A percentile compares a stretch with the other conserved stretches of the same genome.
These are phyloP conservation scores for Chascanopsetta lugubris DNA, from an alignment of 2,113 vertebrate species.

Conservation along the genomic window DNA sequence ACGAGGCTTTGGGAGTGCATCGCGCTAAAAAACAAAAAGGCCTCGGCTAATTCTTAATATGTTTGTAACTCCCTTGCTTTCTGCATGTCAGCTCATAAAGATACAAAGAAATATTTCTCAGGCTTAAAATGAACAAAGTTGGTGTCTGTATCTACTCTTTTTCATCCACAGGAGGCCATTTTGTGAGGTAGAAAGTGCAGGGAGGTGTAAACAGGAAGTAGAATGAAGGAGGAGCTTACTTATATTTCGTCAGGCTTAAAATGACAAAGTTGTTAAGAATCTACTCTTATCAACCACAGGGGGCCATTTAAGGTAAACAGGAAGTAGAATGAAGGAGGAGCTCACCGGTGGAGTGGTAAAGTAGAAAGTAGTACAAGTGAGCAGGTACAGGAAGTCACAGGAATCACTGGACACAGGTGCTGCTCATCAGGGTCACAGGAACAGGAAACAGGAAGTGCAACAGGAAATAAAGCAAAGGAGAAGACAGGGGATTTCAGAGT, in stretches of 20 bases:
- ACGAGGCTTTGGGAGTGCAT: conserved; percentile 24
- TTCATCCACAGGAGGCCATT: not conserved
- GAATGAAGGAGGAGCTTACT: not conserved
- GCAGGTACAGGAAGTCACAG: too few species aligned
- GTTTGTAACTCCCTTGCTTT: conserved; percentile 14
- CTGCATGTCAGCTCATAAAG: not conserved
- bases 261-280: too few species aligned
- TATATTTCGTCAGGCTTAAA: not conserved
- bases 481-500: not conserved
- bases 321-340: not conserved
- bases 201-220: not conserved
- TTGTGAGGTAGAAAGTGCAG: not conserved
- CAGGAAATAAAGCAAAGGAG: not conserved
- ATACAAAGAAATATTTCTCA: not conserved
- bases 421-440: not conserved
- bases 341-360: not conserved
- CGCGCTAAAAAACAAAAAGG: conserved; percentile 14
- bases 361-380: too few species aligned
- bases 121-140: not conserved
- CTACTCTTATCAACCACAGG: too few species aligned
- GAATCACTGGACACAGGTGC: not conserved
- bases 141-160: not conserved
- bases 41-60: conserved; percentile 33
- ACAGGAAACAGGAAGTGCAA: not conserved
- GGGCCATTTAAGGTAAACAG: not conserved